Evolutionary conservation across 2,113 vertebrate species (phyloP), one percentile per base, ranked within the genome.

Genomic region (Bettongia penicillata): DNA sequence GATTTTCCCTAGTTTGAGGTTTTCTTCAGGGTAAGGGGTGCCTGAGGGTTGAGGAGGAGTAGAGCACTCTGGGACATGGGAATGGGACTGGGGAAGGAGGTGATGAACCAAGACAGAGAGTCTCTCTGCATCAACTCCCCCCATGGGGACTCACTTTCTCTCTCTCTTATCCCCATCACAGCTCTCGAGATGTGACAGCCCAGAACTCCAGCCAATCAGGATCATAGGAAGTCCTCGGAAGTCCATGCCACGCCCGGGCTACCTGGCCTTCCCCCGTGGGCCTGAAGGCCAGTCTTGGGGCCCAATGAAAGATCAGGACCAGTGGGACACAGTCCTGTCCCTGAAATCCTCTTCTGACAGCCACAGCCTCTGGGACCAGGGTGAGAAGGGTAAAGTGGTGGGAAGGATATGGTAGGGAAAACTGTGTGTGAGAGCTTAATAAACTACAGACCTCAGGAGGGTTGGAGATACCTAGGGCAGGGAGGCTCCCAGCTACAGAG

Each of bases 291-390:
- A 93, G 55, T 89, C 97, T 2, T 3, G 77, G 28, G 94, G 90
- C 89, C 5, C 92, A 0, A 53, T 91, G 51, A 97, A 51, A 89
- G 92, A 49, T 0, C 92, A 51, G 91, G 89, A 96, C 1, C 12
- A 93, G 0, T 95, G 97, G 0, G 98, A 98, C 10, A 97, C 98
- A 3, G 96, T 96, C 7, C 92, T 95, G 55, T 96, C 49, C 90
- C 91, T 97, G 94, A 68, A 53, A 55, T 98, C 98, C 93, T 99
- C 99, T 0, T 99, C 98, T 0, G 99, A 99, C 89, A 99, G 98
- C 96, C 98, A 98, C 97, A 99, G 99, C 97, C 96, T 98, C 0
- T 99, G 99, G 57, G 99, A 99, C 2, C 61, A 95, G 51, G 99
- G 99, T 99, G 97, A 98, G 98, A 84, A n/a, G 2, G 14, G 68